phyloP scores from a whole-genome alignment of 2,888 invertebrate species.

The Myopa tessellatipennis region DNA sequence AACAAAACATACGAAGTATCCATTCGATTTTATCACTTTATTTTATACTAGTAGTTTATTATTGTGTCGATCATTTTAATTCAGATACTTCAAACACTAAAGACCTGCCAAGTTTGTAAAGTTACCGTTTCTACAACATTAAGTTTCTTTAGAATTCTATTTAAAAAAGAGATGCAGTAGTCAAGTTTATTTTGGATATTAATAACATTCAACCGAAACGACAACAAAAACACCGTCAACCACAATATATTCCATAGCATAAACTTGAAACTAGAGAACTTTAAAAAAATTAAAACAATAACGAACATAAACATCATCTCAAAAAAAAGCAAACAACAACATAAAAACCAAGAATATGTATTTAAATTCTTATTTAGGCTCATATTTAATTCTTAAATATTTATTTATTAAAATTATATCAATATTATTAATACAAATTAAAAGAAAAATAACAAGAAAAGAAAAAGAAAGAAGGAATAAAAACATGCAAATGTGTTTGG shows the following conservation, averaged over 20 bases:
- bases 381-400: slow-evolving; percentile 10
- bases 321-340: slow-evolving; percentile 42
- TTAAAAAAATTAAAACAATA: slow-evolving; percentile 40
- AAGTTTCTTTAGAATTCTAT: too few species aligned
- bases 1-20: too few species aligned
- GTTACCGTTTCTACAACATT: too few species aligned
- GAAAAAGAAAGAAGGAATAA: slow-evolving; percentile 12
- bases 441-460: neutral
- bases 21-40: too few species aligned
- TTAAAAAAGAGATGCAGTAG: slow-evolving; percentile 23
- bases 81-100: too few species aligned
- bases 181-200: slow-evolving; percentile 63
- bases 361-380: slow-evolving; percentile 52
- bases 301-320: slow-evolving; percentile 26
- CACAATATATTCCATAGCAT: slow-evolving; percentile 42
- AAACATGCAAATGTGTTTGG: slow-evolving; percentile 14
- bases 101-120: too few species aligned
- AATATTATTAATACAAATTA: slow-evolving; percentile 27
- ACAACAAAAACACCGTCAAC: slow-evolving; percentile 32
- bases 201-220: slow-evolving; percentile 14
- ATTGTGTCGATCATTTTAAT: too few species aligned
- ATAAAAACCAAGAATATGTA: slow-evolving; percentile 53
- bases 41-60: too few species aligned
- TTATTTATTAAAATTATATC: slow-evolving; percentile 24
- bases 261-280: slow-evolving; percentile 45